phyloP scores from a whole-genome alignment of 2,888 invertebrate genomes.

The Reticulitermes lucifugus region DNA sequence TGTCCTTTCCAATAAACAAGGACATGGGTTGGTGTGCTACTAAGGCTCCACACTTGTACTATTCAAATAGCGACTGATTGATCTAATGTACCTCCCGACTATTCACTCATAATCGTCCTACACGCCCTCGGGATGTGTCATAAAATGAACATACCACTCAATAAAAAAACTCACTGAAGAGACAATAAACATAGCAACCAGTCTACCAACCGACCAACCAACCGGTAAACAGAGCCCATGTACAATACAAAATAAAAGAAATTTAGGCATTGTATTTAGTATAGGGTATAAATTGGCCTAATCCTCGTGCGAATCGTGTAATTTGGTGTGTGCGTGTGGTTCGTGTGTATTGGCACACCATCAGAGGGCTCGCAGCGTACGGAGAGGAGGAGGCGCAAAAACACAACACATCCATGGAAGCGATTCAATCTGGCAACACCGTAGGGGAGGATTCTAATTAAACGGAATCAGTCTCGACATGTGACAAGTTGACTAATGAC shows the following conservation, averaged over 20 bases:
- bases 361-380: too few relatives aligned
- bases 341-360: neutral
- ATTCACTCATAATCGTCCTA: too few relatives aligned
- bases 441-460: constrained; percentile 44
- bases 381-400: neutral
- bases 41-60: too few relatives aligned
- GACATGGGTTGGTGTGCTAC: too few relatives aligned
- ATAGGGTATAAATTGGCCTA: neutral
- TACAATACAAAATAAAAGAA: neutral
- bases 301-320: neutral
- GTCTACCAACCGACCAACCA: neutral
- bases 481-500: constrained; percentile 45
- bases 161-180: neutral
- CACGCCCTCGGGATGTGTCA: neutral
- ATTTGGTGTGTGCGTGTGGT: neutral
- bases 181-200: neutral
- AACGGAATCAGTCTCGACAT: constrained; percentile 27
- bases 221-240: neutral
- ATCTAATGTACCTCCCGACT: too few relatives aligned
- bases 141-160: neutral
- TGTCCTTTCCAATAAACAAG: too few relatives aligned
- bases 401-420: neutral
- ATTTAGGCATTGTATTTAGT: neutral
- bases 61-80: too few relatives aligned
- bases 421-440: constrained; percentile 26